Evolutionary conservation across 2,113 vertebrate species (phyloP).

Genomic region (Beaufortia kweichowensis): DNA sequence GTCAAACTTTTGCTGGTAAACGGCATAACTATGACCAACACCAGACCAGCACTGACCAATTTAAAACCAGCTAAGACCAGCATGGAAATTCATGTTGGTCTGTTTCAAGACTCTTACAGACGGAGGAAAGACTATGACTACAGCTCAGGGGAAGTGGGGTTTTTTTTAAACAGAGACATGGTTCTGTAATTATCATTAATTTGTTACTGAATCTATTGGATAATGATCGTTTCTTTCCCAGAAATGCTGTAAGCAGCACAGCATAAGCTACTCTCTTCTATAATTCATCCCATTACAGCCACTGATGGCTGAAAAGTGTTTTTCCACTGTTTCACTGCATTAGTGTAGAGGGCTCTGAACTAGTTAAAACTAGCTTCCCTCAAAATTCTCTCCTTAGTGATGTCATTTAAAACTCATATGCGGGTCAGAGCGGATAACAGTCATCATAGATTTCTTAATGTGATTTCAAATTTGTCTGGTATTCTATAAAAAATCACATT

Average conservation of each 20-base stretch:
- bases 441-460: no score
- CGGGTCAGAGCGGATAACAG: not conserved
- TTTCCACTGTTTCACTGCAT: not conserved
- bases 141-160: no score
- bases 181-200: not conserved
- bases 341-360: no score
- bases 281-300: not conserved
- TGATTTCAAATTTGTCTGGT: no score
- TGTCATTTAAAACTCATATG: not conserved
- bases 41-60: not conserved
- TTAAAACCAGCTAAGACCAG: not conserved
- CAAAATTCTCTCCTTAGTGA: not conserved
- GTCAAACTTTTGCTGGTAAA: not conserved
- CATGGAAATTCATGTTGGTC: not conserved
- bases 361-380: not conserved
- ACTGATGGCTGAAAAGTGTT: not conserved
- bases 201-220: not conserved
- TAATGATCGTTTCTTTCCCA: not conserved
- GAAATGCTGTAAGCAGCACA: not conserved
- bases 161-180: not conserved
- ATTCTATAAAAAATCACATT: no score
- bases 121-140: not conserved
- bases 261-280: not conserved
- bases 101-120: not conserved
- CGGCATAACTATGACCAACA: not conserved